A percentile compares a stretch with the other conserved stretches of the same genome.
These are phyloP conservation scores for Drosophila mulleri DNA, from an alignment of 2,888 invertebrate genomes.

Conservation along the genomic window DNA sequence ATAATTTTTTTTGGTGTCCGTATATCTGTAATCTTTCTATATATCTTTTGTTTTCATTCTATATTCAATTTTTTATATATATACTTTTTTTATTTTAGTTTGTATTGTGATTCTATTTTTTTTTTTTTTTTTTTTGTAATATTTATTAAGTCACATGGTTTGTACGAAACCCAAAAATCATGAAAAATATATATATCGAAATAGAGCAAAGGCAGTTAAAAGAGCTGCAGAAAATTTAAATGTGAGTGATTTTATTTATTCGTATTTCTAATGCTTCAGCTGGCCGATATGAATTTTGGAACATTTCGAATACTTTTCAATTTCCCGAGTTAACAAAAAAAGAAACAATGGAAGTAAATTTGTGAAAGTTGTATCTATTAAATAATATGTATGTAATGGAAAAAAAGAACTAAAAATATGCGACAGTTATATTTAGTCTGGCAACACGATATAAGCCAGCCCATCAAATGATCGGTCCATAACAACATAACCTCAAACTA, in stretches of 20 bases:
- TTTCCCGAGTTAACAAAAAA: too few relatives aligned
- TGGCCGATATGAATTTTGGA: too few relatives aligned
- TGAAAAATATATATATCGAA: conserved; percentile 66
- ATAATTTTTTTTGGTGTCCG: conserved; percentile 50
- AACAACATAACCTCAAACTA: conserved; percentile 1
- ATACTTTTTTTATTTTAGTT: conserved; percentile 34
- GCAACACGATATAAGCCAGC: not conserved
- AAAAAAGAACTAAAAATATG: too few relatives aligned
- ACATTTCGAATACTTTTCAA: too few relatives aligned
- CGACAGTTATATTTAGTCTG: not conserved
- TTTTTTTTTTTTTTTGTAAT: conserved; percentile 53
- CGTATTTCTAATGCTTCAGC: too few relatives aligned
- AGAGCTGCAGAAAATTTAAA: conserved; percentile 60
- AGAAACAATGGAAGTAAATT: too few relatives aligned
- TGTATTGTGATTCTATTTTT: conserved; percentile 28
- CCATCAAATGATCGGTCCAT: not conserved
- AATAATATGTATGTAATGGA: too few relatives aligned
- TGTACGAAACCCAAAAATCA: conserved; percentile 75
- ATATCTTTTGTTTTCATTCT: conserved; percentile 7
- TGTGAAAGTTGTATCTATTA: too few relatives aligned
- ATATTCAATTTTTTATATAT: conserved; percentile 8
- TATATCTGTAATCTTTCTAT: conserved; percentile 38
- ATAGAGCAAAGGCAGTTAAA: conserved; percentile 58
- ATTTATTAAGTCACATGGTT: conserved; percentile 78
- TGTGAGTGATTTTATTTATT: not conserved